Evolutionary conservation across 2,113 vertebrate species (phyloP).

Genomic region (Psophia crepitans): DNA sequence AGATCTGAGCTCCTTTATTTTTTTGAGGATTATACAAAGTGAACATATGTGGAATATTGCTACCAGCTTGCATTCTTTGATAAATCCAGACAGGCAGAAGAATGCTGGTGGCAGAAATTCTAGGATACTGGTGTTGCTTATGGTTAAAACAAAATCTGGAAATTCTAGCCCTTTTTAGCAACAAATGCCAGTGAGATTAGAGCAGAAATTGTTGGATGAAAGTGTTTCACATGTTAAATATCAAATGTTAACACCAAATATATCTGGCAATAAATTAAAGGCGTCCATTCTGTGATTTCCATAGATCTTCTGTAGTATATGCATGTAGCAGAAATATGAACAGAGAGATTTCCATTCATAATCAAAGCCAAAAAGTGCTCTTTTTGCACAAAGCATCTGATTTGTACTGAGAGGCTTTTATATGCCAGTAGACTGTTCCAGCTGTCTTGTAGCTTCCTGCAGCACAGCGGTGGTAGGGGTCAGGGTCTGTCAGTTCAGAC

Average conservation of each 20-base stretch:
- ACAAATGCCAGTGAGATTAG: background rate
- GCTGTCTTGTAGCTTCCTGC: background rate
- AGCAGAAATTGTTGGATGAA: background rate
- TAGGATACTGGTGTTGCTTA: background rate
- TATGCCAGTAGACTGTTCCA: background rate
- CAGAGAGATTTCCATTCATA: background rate
- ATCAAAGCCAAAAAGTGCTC: background rate
- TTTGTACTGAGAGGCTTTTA: background rate
- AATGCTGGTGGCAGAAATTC: constrained; percentile 42
- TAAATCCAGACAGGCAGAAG: constrained; percentile 56
- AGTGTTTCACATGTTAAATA: background rate
- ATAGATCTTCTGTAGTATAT: background rate
- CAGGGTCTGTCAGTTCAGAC: background rate
- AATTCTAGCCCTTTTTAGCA: background rate
- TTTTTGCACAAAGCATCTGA: background rate
- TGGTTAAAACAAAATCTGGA: background rate
- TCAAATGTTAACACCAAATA: background rate
- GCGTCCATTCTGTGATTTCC: background rate
- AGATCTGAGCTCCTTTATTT: background rate
- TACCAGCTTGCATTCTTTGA: constrained; percentile 50
- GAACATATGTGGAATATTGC: constrained; percentile 42
- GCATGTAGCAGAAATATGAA: background rate
- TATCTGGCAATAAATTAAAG: background rate
- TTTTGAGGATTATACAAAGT: constrained; percentile 46
- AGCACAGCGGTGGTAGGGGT: background rate